These are phyloP conservation scores for Nerophis ophidion DNA, from an alignment of 2,113 vertebrate genomes.

Conservation along the genomic window DNA sequence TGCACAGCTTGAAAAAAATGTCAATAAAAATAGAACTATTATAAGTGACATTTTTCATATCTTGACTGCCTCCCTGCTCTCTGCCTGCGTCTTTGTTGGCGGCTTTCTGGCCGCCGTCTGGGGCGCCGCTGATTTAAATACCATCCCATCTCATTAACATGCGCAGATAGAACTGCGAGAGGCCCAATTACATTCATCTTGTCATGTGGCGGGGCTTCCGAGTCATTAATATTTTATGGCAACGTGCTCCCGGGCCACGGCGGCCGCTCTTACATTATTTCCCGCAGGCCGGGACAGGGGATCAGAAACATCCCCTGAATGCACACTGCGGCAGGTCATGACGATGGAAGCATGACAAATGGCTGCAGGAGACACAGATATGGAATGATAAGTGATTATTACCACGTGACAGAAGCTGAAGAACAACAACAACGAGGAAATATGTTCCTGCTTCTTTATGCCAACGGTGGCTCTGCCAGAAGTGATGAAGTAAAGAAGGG, in stretches of 20 bases:
- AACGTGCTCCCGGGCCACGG: constrained; percentile 62
- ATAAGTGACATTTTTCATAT: constrained; percentile 54
- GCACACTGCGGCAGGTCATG: constrained; percentile 62
- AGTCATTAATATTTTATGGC: constrained; percentile 77
- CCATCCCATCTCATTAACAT: constrained; percentile 76
- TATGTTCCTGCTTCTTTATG: constrained; percentile 7
- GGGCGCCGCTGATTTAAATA: constrained; percentile 70
- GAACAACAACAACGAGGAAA: constrained; percentile 9
- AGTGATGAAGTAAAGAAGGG: neutral
- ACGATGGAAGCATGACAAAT: constrained; percentile 60
- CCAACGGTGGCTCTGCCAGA: neutral
- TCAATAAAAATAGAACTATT: constrained; percentile 17
- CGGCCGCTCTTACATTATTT: constrained; percentile 66
- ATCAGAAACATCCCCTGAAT: constrained; percentile 58
- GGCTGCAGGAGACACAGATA: constrained; percentile 27
- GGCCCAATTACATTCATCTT: constrained; percentile 78
- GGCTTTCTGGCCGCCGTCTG: constrained; percentile 58
- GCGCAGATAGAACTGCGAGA: constrained; percentile 73
- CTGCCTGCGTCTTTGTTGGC: constrained; percentile 62
- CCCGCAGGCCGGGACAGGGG: constrained; percentile 54
- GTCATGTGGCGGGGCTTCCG: constrained; percentile 69
- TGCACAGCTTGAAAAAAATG: constrained; percentile 13
- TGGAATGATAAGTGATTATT: constrained; percentile 47
- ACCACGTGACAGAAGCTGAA: constrained; percentile 19
- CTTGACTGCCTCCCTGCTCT: constrained; percentile 46